phyloP scores from a whole-genome alignment of 2,113 vertebrate genomes.

The Benthochromis sp. region DNA sequence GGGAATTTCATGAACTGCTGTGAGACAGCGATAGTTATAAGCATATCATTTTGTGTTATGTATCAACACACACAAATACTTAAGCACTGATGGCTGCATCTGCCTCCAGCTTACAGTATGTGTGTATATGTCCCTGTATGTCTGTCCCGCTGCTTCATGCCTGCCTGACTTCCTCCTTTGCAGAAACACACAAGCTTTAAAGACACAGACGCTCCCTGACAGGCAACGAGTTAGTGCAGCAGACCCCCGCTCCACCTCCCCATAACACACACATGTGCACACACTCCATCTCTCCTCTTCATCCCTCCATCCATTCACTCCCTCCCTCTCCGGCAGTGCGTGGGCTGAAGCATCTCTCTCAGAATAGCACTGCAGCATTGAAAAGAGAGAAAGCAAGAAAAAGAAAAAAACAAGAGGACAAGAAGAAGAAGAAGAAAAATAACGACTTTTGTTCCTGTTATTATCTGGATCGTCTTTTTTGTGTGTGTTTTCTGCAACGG shows the following conservation, averaged over 20 bases:
- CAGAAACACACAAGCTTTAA: constrained; percentile 15
- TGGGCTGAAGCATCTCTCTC: constrained; percentile 51
- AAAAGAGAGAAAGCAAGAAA: constrained; percentile 2
- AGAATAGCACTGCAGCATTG: constrained; percentile 53
- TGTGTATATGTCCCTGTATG: neutral
- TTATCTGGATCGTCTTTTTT: neutral
- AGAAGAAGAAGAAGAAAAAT: neutral
- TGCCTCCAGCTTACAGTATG: neutral
- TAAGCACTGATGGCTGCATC: neutral
- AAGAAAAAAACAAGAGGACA: neutral
- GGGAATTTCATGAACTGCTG: neutral
- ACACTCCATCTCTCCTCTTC: neutral
- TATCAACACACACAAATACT: neutral
- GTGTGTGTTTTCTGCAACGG: neutral
- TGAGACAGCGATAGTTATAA: neutral
- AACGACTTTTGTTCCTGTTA: neutral
- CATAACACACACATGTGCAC: neutral
- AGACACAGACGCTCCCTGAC: constrained; percentile 20
- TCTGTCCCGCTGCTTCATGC: neutral
- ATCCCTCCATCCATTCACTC: constrained; percentile 23
- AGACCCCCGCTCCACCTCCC: neutral
- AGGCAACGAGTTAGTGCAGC: constrained; percentile 2
- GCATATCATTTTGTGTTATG: neutral
- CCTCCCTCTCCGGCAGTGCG: constrained; percentile 32
- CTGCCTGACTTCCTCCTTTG: neutral